Conservation (phyloP, 2,888 invertebrate genomes). For the Diaprepes abbreviatus region DNA sequence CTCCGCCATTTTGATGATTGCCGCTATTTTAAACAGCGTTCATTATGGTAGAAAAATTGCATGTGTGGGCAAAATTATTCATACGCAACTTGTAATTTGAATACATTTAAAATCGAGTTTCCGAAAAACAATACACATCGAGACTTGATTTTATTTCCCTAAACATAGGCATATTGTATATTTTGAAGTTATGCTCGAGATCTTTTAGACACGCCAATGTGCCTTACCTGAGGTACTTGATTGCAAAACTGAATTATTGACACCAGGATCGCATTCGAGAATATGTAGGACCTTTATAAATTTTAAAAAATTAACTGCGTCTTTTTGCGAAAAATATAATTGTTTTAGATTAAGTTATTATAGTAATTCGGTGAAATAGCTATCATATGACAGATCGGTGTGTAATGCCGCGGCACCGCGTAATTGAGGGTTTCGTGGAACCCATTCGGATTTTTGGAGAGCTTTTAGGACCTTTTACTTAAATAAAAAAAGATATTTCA, state of each 20-base stretch:
- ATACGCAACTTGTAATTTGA: conserved; percentile 43
- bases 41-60: conserved; percentile 45
- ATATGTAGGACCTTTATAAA: too few species aligned
- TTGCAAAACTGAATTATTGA: conserved; percentile 6
- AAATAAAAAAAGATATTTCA: too few species aligned
- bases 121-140: conserved; percentile 27
- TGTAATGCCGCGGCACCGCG: too few species aligned
- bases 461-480: too few species aligned
- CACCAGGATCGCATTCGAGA: not conserved
- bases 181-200: conserved; percentile 27
- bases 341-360: too few species aligned
- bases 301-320: too few species aligned
- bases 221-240: conserved; percentile 22
- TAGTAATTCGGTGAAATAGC: too few species aligned
- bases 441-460: too few species aligned
- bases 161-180: conserved; percentile 38
- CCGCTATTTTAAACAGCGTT: conserved; percentile 20
- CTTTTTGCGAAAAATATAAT: too few species aligned
- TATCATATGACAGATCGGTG: too few species aligned
- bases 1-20: conserved; percentile 44
- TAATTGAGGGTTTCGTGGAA: too few species aligned
- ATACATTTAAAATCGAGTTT: conserved; percentile 38
- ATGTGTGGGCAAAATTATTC: conserved; percentile 42
- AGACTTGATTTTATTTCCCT: conserved; percentile 34
- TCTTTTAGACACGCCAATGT: conserved; percentile 35